Conservation (phyloP, 2,797 vertebrate species). For the Melanitta fusca region DNA sequence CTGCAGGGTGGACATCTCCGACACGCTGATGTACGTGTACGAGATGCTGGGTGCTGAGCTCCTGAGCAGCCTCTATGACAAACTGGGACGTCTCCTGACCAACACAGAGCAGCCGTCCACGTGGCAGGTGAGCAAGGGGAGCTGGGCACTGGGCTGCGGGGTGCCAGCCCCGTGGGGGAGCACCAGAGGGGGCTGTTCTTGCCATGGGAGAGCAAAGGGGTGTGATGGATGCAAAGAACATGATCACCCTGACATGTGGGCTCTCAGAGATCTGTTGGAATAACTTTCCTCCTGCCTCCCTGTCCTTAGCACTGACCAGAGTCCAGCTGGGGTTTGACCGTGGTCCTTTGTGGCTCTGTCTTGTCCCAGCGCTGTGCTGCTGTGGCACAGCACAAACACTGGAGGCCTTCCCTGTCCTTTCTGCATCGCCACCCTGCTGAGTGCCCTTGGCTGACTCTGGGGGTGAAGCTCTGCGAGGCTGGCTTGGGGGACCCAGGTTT, state of each 20-base stretch:
- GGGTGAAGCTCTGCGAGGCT: not conserved
- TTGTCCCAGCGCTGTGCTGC: not conserved
- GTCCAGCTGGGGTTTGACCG: not conserved
- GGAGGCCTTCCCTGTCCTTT: not conserved
- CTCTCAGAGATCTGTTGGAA: not conserved
- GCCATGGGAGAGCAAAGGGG: not conserved
- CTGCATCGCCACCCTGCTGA: not conserved
- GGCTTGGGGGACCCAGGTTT: not conserved
- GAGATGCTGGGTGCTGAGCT: slow-evolving; percentile 98
- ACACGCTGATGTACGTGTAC: slow-evolving; percentile 98
- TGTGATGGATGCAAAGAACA: rapidly evolving
- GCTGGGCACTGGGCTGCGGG: not conserved
- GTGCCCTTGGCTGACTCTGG: no score
- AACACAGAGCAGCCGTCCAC: slow-evolving; percentile 91
- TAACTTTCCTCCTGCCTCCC: not conserved
- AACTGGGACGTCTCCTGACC: slow-evolving; percentile 94
- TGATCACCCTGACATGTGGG: not conserved
- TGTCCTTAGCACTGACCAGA: not conserved
- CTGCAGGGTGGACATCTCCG: slow-evolving; percentile 96
- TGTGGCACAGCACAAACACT: not conserved
- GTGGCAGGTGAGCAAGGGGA: slow-evolving; percentile 89
- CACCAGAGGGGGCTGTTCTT: not conserved
- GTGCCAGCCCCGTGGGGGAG: not conserved
- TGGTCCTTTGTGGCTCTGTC: not conserved
- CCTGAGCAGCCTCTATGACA: slow-evolving; percentile 97